Evolutionary conservation across 1,140 invertebrate genomes (phyloP), one percentile per base, ranked within the genome.

Genomic region (Diachasmimorpha longicaudata): DNA sequence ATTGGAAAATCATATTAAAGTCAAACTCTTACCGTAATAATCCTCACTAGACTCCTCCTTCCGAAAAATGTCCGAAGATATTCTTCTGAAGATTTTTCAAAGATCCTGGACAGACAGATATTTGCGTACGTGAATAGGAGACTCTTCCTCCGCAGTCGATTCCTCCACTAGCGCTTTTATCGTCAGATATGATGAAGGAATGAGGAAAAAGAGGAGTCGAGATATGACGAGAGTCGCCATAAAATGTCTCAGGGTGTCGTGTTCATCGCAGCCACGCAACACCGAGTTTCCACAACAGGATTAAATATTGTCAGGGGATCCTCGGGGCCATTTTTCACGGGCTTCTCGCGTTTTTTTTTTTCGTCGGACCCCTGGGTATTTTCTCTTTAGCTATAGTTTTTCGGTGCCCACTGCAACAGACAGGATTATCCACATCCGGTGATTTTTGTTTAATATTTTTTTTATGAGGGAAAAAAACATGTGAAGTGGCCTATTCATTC

Each of bases 391-490:
- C 66, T 21, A n/a, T 21, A 11, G 48, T 21, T 67, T 23, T 37
- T 36, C 66, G 21, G 58, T 25, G 31, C 58, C 37, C 68, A 71
- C 42, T 67, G 52, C 39, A 25, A 19, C 31, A 16, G 46, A 52
- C 70, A 52, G 83, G 85, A 87, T 88, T 85, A 87, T 85, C 81
- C 80, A 85, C 86, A 85, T 87, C 86, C 86, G 86, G 85, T 87
- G 86, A 87, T 81, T 85, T 84, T 81, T 83, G 77, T 84, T 80
- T 81, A 80, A 82, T 58, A 6, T 80, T 78, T 81, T 80, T 81
- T 81, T 79, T 82, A 80, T 83, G 48, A 1, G 37, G 16, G 11
- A 25, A 19, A 42, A 71, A 71, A 21, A 23, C 21, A 42, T 63
- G 21, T 36, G 31, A 55, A 55, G 48, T 55, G 48, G 8, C 13